Base-by-base conservation (phyloP, 92 coral and sea anemone genomes). In the Porites lobata region DNA sequence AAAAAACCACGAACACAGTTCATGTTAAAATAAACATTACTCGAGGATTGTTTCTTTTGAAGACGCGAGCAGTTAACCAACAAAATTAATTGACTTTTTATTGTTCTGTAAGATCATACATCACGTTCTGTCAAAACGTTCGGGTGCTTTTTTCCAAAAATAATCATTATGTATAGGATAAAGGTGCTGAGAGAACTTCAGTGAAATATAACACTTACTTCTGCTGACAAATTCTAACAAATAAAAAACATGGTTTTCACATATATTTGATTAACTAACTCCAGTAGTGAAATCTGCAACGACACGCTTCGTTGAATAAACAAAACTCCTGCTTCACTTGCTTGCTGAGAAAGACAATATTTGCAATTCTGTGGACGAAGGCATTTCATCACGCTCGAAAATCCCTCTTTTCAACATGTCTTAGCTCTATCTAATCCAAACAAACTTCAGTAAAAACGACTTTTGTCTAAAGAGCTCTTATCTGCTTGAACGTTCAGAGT, bases 41-140 rank as follows among this genome's bases (percentile, higher is more conserved):
- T 56, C 22, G 32, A 29, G 11, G 11, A 50, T 24, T 51, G 17
- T 82, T 70, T 77, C 56, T 58, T 70, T 82, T 17, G 38, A 32
- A 32, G 51, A 13, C 0, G 24, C 76, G 58, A 54, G 74, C 77
- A 82, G 86, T 69, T 70, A 29, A 52, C 57, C n/a, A 26, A 70
- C 69, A 71, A 68, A 53, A 69, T 24, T 69, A 82, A 82, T 82
- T 82, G 86, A 13, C 11, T 59, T 82, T 81, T 82, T 81, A 69
- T 70, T 50, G 14, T 74, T 29, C 61, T 84, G 62, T 50, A 74
- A 50, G 69, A 62, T 62, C 68, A 73, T 62, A 50, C 21, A 72
- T 71, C 65, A 83, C 24, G 43, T 73, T 71, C 85, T 81, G 85
- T 52, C 85, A 69, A 56, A 67, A 32, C 5, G 53, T n/a, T 82